phyloP scores from a whole-genome alignment of 2,888 invertebrate genomes.

The Drosophila barbarae region DNA sequence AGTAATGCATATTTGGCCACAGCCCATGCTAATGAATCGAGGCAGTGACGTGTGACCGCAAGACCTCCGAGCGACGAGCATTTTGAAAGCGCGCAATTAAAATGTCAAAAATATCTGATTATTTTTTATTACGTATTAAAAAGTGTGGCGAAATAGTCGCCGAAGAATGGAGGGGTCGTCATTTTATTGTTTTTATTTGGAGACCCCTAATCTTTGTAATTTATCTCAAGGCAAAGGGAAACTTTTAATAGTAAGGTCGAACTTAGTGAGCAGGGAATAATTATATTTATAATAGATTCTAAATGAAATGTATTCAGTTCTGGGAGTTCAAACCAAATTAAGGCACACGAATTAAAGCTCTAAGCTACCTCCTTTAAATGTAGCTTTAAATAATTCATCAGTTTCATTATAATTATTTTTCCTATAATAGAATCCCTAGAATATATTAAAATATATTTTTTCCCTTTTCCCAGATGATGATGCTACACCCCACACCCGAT shows the following conservation, averaged over 20 bases:
- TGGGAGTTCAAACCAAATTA: no score
- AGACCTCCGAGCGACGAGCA: conserved; percentile 22
- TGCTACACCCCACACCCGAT: conserved; percentile 85
- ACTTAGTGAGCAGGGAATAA: background rate
- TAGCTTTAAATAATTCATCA: no score
- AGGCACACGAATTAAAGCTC: no score
- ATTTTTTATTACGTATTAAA: conserved; percentile 26
- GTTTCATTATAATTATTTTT: no score
- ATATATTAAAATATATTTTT: background rate
- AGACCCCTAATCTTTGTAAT: background rate
- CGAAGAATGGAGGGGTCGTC: conserved; percentile 6
- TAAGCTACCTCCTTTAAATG: no score
- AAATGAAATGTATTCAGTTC: background rate
- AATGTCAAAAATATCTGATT: conserved; percentile 46
- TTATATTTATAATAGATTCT: background rate
- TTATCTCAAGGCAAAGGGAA: conserved; percentile 3
- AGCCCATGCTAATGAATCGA: conserved; percentile 56
- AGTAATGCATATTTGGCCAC: conserved; percentile 41
- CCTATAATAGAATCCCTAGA: background rate
- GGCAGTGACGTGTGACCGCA: conserved; percentile 62
- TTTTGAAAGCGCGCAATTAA: conserved; percentile 58
- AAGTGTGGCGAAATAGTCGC: conserved; percentile 16
- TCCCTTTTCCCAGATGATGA: conserved; percentile 80
- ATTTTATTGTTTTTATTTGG: conserved; percentile 3
- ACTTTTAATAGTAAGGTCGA: background rate